Conservation (phyloP, 2,888 invertebrate genomes). For the Cinara cedri region DNA sequence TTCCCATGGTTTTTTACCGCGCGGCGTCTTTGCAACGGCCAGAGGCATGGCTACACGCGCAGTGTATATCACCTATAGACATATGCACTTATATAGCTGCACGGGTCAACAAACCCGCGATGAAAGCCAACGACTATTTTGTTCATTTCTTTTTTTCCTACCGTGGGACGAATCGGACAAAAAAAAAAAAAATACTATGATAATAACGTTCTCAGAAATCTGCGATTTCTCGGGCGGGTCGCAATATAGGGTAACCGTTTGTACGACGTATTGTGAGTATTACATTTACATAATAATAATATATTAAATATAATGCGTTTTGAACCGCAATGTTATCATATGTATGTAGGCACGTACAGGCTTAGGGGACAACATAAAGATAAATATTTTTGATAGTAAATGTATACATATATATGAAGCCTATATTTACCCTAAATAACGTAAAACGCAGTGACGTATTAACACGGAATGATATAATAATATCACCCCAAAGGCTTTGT, state of each 20-base stretch:
- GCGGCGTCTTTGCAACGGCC: background rate
- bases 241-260: background rate
- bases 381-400: conserved; percentile 6
- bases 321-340: background rate
- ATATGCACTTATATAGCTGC: too few species aligned
- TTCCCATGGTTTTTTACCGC: conserved; percentile 51
- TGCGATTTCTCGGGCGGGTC: conserved; percentile 19
- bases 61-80: too few species aligned
- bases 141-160: conserved; percentile 12
- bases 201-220: conserved; percentile 38
- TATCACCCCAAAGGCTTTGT: too few species aligned
- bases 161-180: conserved; percentile 41
- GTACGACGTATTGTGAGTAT: background rate
- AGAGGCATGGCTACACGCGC: too few species aligned
- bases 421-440: too few species aligned
- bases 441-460: too few species aligned
- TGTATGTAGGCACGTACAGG: too few species aligned
- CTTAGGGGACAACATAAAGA: too few species aligned
- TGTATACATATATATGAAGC: background rate
- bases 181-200: too few species aligned
- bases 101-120: conserved; percentile 44
- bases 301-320: background rate
- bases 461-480: too few species aligned
- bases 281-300: background rate
- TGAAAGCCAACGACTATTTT: conserved; percentile 13